phyloP scores from a whole-genome alignment of 2,888 invertebrate species.

The Dusona sp. region DNA sequence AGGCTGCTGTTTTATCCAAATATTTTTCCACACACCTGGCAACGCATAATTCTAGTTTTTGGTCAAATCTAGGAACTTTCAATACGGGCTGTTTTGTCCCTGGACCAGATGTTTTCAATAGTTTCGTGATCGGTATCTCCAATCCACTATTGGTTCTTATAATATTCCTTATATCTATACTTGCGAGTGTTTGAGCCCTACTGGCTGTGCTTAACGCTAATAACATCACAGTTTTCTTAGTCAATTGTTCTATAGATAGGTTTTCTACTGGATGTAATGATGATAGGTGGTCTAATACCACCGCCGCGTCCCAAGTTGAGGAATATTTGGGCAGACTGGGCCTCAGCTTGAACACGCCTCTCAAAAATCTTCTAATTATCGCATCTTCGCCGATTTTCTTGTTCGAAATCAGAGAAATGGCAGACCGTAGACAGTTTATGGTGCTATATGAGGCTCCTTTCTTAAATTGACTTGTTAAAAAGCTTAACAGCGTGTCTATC shows the following conservation, averaged over 20 bases:
- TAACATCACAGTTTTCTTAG: constrained; percentile 20
- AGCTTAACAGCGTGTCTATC: background rate
- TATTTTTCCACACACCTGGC: background rate
- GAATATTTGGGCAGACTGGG: constrained; percentile 43
- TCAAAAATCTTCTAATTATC: constrained; percentile 48
- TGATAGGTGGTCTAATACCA: background rate
- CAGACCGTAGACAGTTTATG: constrained; percentile 18
- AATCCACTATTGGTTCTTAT: background rate
- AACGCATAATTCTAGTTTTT: background rate
- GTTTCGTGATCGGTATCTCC: constrained; percentile 18
- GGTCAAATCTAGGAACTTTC: background rate
- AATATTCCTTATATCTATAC: constrained; percentile 28
- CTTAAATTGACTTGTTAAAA: background rate
- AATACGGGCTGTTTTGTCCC: constrained; percentile 19
- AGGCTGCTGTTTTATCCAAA: background rate
- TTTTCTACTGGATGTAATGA: background rate
- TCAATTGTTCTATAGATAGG: background rate
- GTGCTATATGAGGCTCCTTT: background rate
- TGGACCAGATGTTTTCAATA: constrained; percentile 17
- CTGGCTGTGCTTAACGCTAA: constrained; percentile 19
- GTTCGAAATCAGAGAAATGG: constrained; percentile 42
- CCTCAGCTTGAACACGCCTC: constrained; percentile 42
- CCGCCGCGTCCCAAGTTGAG: constrained; percentile 48
- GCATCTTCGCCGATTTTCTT: constrained; percentile 19
- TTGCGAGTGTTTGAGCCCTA: constrained; percentile 26